Conservation (phyloP, 2,888 invertebrate species). For the Acleris sparsana region DNA sequence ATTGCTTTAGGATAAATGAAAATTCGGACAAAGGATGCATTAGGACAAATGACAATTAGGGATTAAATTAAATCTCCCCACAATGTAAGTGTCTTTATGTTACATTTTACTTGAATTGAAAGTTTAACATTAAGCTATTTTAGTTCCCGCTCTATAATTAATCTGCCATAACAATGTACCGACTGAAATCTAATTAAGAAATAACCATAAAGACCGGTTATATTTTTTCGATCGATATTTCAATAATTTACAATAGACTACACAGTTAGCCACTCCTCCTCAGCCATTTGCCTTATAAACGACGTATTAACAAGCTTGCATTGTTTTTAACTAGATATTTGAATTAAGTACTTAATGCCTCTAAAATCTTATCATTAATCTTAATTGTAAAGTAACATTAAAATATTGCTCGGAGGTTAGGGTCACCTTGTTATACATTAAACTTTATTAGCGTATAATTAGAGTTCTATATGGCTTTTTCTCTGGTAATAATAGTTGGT, state of each 20-base stretch:
- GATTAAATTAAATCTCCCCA: no score
- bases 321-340: constrained; percentile 77
- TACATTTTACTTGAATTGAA: no score
- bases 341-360: constrained; percentile 81
- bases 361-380: constrained; percentile 82
- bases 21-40: no score
- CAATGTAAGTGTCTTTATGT: no score
- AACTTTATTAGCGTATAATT: constrained; percentile 53
- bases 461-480: constrained; percentile 59
- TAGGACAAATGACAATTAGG: no score
- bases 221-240: constrained; percentile 37
- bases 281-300: constrained; percentile 68
- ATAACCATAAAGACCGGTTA: constrained; percentile 8
- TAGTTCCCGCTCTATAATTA: constrained; percentile 3
- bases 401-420: constrained; percentile 72
- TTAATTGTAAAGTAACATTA: constrained; percentile 83
- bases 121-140: no score
- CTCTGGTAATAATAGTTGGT: constrained; percentile 65
- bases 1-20: no score
- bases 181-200: constrained; percentile 18
- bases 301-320: constrained; percentile 65
- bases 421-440: constrained; percentile 51
- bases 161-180: background rate
- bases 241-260: constrained; percentile 44
- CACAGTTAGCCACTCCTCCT: constrained; percentile 58